Conservation (phyloP, 1,140 invertebrate species). For the Anoplophora glabripennis region DNA sequence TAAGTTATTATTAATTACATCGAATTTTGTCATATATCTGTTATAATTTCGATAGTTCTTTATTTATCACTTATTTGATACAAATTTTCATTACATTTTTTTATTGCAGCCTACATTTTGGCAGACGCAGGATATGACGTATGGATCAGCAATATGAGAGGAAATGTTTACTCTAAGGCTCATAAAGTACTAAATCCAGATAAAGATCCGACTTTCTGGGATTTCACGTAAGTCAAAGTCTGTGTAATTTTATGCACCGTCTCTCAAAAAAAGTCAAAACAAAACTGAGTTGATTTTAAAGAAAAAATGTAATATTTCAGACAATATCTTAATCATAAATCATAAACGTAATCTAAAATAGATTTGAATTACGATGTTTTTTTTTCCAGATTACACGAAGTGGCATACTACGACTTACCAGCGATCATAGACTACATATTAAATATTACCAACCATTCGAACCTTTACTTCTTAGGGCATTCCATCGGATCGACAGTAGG, state of each 20-base stretch:
- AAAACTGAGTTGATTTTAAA: background rate
- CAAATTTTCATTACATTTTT: too few relatives aligned
- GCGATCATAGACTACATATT: slow-evolving; percentile 59
- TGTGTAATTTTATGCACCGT: too few relatives aligned
- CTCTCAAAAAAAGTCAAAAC: too few relatives aligned
- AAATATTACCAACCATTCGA: slow-evolving; percentile 49
- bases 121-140: slow-evolving; percentile 46
- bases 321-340: slow-evolving; percentile 14
- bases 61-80: too few relatives aligned
- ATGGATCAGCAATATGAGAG: slow-evolving; percentile 72
- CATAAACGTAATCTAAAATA: too few relatives aligned
- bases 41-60: too few relatives aligned
- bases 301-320: background rate
- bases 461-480: slow-evolving; percentile 58
- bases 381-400: slow-evolving; percentile 39
- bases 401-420: slow-evolving; percentile 58
- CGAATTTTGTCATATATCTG: too few relatives aligned
- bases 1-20: too few relatives aligned
- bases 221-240: slow-evolving; percentile 45
- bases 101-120: slow-evolving; percentile 36
- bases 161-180: slow-evolving; percentile 57
- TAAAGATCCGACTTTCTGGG: slow-evolving; percentile 53
- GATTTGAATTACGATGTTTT: too few relatives aligned
- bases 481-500: slow-evolving; percentile 59
- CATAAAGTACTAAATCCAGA: slow-evolving; percentile 33